Evolutionary conservation across 2,888 invertebrate species (phyloP).

Genomic region (Leptinotarsa juncta): DNA sequence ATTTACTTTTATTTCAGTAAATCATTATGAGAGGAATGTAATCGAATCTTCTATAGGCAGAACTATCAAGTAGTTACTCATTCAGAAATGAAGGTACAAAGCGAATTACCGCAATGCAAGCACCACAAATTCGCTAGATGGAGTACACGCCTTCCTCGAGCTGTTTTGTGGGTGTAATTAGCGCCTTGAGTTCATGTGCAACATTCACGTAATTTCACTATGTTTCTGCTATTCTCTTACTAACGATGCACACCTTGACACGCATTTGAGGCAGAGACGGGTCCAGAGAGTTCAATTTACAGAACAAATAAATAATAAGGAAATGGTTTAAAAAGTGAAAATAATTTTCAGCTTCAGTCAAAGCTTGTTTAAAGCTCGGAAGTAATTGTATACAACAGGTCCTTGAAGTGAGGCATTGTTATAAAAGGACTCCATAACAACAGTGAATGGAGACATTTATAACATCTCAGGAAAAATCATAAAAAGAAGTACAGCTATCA

Average conservation of each 20-base stretch:
- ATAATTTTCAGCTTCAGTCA: too few relatives aligned
- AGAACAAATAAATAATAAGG: background rate
- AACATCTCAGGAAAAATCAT: too few relatives aligned
- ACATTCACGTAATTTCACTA: constrained; percentile 4
- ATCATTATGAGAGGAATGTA: too few relatives aligned
- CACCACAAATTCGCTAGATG: background rate
- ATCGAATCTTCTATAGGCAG: background rate
- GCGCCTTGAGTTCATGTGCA: background rate
- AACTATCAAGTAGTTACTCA: background rate
- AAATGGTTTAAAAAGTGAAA: too few relatives aligned
- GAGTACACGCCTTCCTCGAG: background rate
- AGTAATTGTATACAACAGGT: too few relatives aligned
- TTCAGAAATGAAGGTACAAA: background rate
- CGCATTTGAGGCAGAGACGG: constrained; percentile 5
- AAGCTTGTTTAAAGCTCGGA: too few relatives aligned
- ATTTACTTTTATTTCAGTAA: too few relatives aligned
- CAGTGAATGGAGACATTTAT: too few relatives aligned
- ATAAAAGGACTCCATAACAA: too few relatives aligned
- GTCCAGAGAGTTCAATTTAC: background rate
- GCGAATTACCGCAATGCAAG: background rate
- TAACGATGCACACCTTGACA: constrained; percentile 3
- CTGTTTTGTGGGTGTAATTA: constrained; percentile 1
- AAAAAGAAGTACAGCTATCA: too few relatives aligned
- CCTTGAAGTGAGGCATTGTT: too few relatives aligned
- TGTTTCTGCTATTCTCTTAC: constrained; percentile 10